These are phyloP conservation scores for Litocranius walleri DNA, from an alignment of 2,113 vertebrate genomes.

Conservation along the genomic window DNA sequence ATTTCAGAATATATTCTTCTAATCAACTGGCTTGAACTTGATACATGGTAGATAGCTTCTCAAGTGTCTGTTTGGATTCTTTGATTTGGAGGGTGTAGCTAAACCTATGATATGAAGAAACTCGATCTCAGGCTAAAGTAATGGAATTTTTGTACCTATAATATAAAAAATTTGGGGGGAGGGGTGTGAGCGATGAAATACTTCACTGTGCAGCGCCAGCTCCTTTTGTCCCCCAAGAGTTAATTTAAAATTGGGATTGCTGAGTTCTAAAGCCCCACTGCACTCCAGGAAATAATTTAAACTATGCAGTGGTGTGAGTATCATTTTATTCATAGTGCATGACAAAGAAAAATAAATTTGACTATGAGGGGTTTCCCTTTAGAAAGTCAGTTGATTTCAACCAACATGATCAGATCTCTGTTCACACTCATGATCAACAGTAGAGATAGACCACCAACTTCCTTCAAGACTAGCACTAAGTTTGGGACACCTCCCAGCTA, in stretches of 20 bases:
- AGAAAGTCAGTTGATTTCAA: constrained; percentile 8
- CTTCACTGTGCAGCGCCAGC: background rate
- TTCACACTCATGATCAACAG: background rate
- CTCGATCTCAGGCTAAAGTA: background rate
- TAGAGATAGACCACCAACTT: background rate
- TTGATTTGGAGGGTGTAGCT: constrained; percentile 36
- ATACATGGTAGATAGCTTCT: constrained; percentile 44
- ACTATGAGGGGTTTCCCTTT: constrained; percentile 26
- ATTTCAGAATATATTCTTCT: constrained; percentile 29
- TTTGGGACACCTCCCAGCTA: background rate
- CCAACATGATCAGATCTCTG: background rate
- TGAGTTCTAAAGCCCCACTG: background rate
- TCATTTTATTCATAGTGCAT: constrained; percentile 26
- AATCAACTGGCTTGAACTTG: background rate
- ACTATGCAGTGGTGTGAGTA: background rate
- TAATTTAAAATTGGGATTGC: constrained; percentile 24
- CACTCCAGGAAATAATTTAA: constrained; percentile 51
- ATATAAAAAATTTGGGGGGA: constrained; percentile 2
- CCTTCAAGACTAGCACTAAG: background rate
- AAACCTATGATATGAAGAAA: constrained; percentile 47
- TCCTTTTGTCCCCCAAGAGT: background rate
- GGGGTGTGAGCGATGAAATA: constrained; percentile 28
- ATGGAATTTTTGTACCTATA: constrained; percentile 46
- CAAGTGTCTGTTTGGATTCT: constrained; percentile 55
- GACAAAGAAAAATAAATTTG: constrained; percentile 57